phyloP scores from a whole-genome alignment of 2,888 invertebrate genomes.

The Protonemura montana region DNA sequence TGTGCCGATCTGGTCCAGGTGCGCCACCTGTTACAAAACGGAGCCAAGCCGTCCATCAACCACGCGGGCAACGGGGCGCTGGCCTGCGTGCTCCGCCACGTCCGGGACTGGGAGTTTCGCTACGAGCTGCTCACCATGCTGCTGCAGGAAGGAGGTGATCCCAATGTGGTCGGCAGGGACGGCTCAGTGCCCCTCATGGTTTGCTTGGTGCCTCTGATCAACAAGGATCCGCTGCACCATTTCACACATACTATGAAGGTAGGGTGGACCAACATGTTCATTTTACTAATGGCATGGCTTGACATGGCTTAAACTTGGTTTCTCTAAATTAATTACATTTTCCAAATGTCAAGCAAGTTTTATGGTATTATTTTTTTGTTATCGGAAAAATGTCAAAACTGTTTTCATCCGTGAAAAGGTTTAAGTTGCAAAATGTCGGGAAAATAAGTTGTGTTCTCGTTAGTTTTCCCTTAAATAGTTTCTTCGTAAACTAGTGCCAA shows the following conservation, averaged over 20 bases:
- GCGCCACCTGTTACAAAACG: conserved; percentile 67
- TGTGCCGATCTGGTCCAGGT: conserved; percentile 48
- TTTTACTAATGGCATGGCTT: no score
- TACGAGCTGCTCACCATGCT: conserved; percentile 69
- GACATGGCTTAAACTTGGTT: no score
- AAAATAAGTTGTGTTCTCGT: no score
- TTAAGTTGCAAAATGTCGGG: no score
- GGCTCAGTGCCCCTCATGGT: conserved; percentile 79
- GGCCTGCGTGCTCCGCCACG: conserved; percentile 74
- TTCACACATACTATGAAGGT: conserved; percentile 79
- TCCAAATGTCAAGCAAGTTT: no score
- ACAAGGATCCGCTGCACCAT: conserved; percentile 76
- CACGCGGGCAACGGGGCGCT: conserved; percentile 74
- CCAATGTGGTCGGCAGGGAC: conserved; percentile 75
- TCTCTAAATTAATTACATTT: no score
- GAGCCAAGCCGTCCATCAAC: conserved; percentile 73
- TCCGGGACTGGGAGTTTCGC: conserved; percentile 73
- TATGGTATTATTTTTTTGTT: no score
- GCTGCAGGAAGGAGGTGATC: conserved; percentile 68
- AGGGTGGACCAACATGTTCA: no score
- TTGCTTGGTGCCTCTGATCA: conserved; percentile 75
- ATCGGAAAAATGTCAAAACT: no score
- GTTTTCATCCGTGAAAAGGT: no score
- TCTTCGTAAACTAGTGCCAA: no score
- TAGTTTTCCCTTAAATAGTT: no score